phyloP scores from a whole-genome alignment of 2,888 invertebrate genomes.

The Stenolophus ochropezus region DNA sequence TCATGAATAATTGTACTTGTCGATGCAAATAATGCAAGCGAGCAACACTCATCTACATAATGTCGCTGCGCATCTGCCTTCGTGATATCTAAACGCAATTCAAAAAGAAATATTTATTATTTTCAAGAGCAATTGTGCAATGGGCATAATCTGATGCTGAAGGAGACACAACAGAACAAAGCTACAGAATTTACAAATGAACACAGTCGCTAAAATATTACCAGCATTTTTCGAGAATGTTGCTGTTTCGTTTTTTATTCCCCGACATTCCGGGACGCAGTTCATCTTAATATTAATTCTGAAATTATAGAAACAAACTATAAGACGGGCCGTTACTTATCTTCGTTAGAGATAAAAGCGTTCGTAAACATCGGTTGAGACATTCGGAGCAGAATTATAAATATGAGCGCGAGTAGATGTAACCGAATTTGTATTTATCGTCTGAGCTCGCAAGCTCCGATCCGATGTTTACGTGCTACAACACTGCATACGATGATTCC shows the following conservation, averaged over 20 bases:
- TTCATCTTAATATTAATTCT: slow-evolving; percentile 52
- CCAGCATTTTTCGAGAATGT: slow-evolving; percentile 32
- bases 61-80: slow-evolving; percentile 45
- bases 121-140: slow-evolving; percentile 51
- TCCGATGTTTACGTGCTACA: neutral
- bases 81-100: slow-evolving; percentile 43
- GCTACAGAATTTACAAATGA: slow-evolving; percentile 33
- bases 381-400: slow-evolving; percentile 44
- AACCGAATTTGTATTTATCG: slow-evolving; percentile 10
- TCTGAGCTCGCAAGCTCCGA: slow-evolving; percentile 5
- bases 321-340: slow-evolving; percentile 36
- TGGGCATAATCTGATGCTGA: slow-evolving; percentile 7
- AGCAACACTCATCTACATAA: slow-evolving; percentile 57
- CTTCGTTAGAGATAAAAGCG: slow-evolving; percentile 52
- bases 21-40: slow-evolving; percentile 59
- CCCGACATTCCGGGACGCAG: slow-evolving; percentile 23
- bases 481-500: neutral
- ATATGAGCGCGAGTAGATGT: slow-evolving; percentile 18
- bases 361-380: slow-evolving; percentile 39
- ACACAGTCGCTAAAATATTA: slow-evolving; percentile 43
- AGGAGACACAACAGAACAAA: slow-evolving; percentile 7
- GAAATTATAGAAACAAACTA: slow-evolving; percentile 52
- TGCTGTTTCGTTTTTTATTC: neutral
- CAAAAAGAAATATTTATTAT: slow-evolving; percentile 59
- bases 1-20: slow-evolving; percentile 58